Conservation (phyloP, 2,797 vertebrate species). For the Phataginus tetradactyla region DNA sequence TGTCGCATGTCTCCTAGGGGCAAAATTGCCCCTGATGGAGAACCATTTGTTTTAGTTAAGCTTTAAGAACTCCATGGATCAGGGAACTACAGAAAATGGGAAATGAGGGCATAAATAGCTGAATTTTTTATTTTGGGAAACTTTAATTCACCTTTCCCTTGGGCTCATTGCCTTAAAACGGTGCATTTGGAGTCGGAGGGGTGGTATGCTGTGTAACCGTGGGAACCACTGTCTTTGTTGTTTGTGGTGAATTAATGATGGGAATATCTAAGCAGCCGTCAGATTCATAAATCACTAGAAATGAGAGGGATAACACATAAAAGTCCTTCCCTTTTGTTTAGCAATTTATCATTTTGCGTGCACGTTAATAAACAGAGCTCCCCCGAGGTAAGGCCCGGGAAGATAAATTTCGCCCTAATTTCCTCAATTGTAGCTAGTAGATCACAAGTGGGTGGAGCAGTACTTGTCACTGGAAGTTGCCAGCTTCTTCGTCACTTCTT, state of each 20-base stretch:
- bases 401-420: slow-evolving; percentile 91
- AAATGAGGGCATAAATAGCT: background rate
- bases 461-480: slow-evolving; percentile 79
- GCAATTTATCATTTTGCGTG: slow-evolving; percentile 97
- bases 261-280: slow-evolving; percentile 90
- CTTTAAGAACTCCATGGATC: background rate
- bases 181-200: slow-evolving; percentile 76
- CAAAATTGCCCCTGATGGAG: background rate
- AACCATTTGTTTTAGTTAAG: slow-evolving; percentile 31
- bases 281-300: slow-evolving; percentile 97
- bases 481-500: slow-evolving; percentile 61
- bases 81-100: background rate
- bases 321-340: slow-evolving; percentile 92
- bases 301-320: slow-evolving; percentile 93
- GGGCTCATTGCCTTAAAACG: slow-evolving; percentile 69
- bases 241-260: slow-evolving; percentile 94
- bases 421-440: slow-evolving; percentile 88
- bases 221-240: slow-evolving; percentile 87
- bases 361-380: slow-evolving; percentile 98
- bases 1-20: background rate
- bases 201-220: slow-evolving; percentile 79
- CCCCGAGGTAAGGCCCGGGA: slow-evolving; percentile 92
- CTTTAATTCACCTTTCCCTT: slow-evolving; percentile 70
- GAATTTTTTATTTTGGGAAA: slow-evolving; percentile 38
- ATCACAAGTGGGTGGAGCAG: slow-evolving; percentile 85